Evolutionary conservation across 2,888 invertebrate genomes (phyloP).

Genomic region (Liodrosophila aerea): DNA sequence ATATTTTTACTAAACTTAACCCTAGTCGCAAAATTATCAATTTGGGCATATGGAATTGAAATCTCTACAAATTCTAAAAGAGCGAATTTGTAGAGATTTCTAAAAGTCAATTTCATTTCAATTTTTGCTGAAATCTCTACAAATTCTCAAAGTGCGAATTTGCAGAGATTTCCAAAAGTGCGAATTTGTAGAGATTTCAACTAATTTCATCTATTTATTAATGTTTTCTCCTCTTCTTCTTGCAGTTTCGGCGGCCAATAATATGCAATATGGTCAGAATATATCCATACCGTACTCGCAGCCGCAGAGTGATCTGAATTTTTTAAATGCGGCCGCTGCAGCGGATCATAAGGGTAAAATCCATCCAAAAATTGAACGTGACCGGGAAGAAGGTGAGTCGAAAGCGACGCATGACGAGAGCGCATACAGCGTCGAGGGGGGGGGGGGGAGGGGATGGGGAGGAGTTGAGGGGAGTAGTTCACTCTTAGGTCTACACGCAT

Average conservation of each 20-base stretch:
- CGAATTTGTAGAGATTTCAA: too few relatives aligned
- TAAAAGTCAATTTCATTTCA: too few relatives aligned
- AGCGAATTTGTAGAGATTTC: too few relatives aligned
- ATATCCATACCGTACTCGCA: conserved; percentile 83
- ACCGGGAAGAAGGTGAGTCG: conserved; percentile 83
- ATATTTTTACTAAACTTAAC: too few relatives aligned
- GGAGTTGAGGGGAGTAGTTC: background rate
- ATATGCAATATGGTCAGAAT: conserved; percentile 83
- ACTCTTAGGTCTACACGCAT: conserved; percentile 17
- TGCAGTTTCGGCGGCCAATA: conserved; percentile 81
- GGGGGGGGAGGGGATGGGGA: background rate
- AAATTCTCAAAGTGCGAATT: too few relatives aligned
- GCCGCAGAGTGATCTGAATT: conserved; percentile 82
- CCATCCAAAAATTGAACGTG: conserved; percentile 83
- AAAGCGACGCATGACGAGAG: conserved; percentile 29
- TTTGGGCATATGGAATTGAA: too few relatives aligned
- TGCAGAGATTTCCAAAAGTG: too few relatives aligned
- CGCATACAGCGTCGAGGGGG: background rate
- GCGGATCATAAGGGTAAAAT: conserved; percentile 83
- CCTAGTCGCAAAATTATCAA: too few relatives aligned
- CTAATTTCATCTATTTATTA: conserved; percentile 22
- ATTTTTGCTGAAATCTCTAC: too few relatives aligned
- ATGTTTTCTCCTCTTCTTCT: conserved; percentile 11
- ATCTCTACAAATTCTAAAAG: too few relatives aligned
- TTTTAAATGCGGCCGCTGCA: conserved; percentile 81